phyloP scores from a whole-genome alignment of 2,888 invertebrate species.

The Phania funesta region DNA sequence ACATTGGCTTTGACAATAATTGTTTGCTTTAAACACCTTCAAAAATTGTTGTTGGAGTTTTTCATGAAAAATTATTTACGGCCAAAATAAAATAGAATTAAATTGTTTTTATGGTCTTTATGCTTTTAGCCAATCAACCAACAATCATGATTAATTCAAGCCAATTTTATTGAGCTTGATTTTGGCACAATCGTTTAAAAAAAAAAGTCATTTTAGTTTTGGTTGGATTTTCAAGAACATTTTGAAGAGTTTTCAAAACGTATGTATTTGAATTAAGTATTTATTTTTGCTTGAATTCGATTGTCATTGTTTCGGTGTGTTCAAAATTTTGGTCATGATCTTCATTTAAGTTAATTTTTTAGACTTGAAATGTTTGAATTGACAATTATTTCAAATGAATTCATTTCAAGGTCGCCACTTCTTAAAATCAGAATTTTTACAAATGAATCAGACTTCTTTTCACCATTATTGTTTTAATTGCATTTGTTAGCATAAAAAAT shows the following conservation, averaged over 20 bases:
- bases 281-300: not conserved
- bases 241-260: constrained; percentile 32
- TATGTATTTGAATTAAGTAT: not conserved
- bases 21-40: constrained; percentile 17
- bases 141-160: no score
- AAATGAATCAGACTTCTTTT: no score
- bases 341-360: constrained; percentile 15
- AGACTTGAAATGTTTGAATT: constrained; percentile 5
- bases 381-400: not conserved
- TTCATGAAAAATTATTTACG: constrained; percentile 27
- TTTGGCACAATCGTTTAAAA: constrained; percentile 28
- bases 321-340: constrained; percentile 65
- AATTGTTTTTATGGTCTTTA: constrained; percentile 8
- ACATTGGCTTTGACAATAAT: constrained; percentile 67
- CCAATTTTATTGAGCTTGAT: constrained; percentile 25
- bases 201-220: constrained; percentile 14
- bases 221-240: constrained; percentile 34
- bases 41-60: not conserved
- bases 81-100: not conserved
- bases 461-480: no score
- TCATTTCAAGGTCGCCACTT: not conserved
- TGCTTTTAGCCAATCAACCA: constrained; percentile 5
- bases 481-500: no score
- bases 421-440: not conserved
- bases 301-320: constrained; percentile 24